phyloP scores from a whole-genome alignment of 2,797 vertebrate species.

The Buceros bicornis region DNA sequence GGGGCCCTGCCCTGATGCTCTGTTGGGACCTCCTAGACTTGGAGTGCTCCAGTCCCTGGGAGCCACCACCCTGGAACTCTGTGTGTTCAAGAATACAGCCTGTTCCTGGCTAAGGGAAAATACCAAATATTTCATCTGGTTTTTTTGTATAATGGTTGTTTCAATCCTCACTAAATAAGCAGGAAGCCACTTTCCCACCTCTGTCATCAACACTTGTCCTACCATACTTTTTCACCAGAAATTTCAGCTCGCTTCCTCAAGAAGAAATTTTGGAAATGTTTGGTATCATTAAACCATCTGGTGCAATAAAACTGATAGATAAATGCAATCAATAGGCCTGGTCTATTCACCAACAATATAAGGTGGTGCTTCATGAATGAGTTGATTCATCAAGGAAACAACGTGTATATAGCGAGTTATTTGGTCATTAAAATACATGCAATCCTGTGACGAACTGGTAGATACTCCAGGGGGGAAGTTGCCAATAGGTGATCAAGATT shows the following conservation, averaged over 20 bases:
- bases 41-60: neutral
- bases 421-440: neutral
- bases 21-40: accelerated
- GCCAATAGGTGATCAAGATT: neutral
- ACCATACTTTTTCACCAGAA: neutral
- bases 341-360: neutral
- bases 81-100: neutral
- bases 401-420: neutral
- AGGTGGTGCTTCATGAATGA: neutral
- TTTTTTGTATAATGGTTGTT: neutral
- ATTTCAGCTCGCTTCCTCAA: neutral
- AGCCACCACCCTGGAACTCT: neutral
- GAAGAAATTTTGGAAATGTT: conserved; percentile 44
- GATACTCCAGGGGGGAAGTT: neutral
- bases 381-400: neutral
- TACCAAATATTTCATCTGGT: neutral
- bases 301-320: neutral
- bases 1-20: accelerated
- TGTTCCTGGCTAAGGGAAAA: neutral
- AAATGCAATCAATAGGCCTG: conserved; percentile 31
- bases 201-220: neutral
- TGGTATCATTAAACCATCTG: conserved; percentile 28
- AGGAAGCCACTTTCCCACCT: neutral
- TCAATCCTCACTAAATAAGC: neutral
- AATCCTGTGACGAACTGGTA: neutral